These are phyloP conservation scores for Notothenia coriiceps DNA, from an alignment of 2,113 vertebrate species.

Conservation along the genomic window DNA sequence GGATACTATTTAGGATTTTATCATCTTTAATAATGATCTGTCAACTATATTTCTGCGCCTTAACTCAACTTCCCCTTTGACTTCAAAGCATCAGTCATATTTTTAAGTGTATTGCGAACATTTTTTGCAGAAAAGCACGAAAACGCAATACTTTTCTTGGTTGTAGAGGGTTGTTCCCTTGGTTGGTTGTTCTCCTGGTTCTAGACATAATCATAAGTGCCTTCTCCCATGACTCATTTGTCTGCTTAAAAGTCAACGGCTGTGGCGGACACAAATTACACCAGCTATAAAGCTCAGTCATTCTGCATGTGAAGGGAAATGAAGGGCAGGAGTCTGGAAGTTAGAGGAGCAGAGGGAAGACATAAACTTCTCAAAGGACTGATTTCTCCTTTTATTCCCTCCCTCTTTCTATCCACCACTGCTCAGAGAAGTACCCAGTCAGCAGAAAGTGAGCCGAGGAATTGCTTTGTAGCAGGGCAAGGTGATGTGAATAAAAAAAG, in stretches of 20 bases:
- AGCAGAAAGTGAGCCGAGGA: slow-evolving; percentile 68
- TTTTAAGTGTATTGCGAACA: neutral
- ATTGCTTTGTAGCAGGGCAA: slow-evolving; percentile 52
- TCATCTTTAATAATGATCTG: neutral
- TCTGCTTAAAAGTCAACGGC: slow-evolving; percentile 38
- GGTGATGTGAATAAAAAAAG: slow-evolving; percentile 46
- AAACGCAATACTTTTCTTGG: slow-evolving; percentile 12
- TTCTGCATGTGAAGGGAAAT: slow-evolving; percentile 22
- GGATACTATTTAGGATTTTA: neutral
- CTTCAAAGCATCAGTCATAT: slow-evolving; percentile 2
- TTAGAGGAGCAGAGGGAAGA: slow-evolving; percentile 39
- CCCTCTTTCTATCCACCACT: slow-evolving; percentile 29
- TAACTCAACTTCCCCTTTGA: slow-evolving; percentile 13
- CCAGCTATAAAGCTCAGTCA: slow-evolving; percentile 21
- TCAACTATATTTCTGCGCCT: neutral
- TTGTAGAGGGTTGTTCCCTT: neutral
- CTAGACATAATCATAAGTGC: slow-evolving; percentile 23
- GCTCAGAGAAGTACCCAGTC: slow-evolving; percentile 66
- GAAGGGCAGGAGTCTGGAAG: slow-evolving; percentile 21
- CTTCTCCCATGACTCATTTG: slow-evolving; percentile 28
- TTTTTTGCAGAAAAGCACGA: slow-evolving; percentile 2
- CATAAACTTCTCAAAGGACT: slow-evolving; percentile 59
- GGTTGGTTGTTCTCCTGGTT: slow-evolving; percentile 2
- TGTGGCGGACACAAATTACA: slow-evolving; percentile 46
- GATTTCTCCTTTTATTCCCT: slow-evolving; percentile 18